Evolutionary conservation across 2,888 invertebrate species (phyloP), one percentile per base, ranked within the genome.

Genomic region (Leucania comma): DNA sequence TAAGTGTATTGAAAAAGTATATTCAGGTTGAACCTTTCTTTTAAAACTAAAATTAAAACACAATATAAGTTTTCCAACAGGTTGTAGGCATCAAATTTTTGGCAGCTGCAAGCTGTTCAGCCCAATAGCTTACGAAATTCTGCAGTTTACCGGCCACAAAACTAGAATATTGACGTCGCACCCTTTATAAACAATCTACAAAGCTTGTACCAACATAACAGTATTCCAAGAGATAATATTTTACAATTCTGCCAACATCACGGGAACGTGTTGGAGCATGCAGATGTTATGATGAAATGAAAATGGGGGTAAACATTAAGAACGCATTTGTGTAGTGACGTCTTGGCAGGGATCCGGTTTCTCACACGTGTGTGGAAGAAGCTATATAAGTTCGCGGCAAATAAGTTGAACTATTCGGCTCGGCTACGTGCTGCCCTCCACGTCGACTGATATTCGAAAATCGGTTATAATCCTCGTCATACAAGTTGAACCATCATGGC

Each of bases 241-340:
- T 68, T 51, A 80, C 22, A 58, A 65, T 68, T 53, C 80, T 56
- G 60, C 68, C 64, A 63, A 80, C 80, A 75, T 54, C 56, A 64
- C 50, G n/a, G 20, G 51, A n/a, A 68, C 77, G 77, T 77, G 77
- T 75, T 50, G 29, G 17, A 60, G 75, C 80, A 80, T 77, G 75
- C 68, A 75, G 54, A 78, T 66, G 42, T 64, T 70, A 38, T 58
- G 51, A 65, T 75, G 51, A 51, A 70, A 78, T 62, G 62, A 54
- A 58, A 71, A 78, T 65, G 62, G n/a, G 68, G 63, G 53, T 58
- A 58, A 42, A 75, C 61, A 80, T 77, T 68, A 80, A 61, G 64
- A 77, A 75, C 50, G 46, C 80, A 75, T 77, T 68, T 77, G 48
- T 29, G n/a, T 46, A 63, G 42, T 26, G 75, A 60, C 68, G 35